Evolutionary conservation across 2,113 vertebrate genomes (phyloP).

Genomic region (Trematocara marginatum): DNA sequence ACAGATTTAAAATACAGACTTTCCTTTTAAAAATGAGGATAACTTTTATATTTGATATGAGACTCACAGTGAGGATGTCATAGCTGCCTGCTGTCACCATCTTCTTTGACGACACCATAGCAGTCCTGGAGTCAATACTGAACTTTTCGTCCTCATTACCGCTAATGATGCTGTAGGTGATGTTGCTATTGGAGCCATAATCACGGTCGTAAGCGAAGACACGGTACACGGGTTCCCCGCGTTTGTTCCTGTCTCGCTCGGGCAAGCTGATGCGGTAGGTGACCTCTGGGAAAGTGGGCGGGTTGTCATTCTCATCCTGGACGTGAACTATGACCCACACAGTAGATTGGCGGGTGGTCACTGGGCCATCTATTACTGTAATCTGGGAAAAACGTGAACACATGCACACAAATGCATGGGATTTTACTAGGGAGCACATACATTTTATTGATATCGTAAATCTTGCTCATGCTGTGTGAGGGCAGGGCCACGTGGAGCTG

Average conservation of each 20-base stretch:
- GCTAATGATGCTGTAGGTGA: slow-evolving; percentile 88
- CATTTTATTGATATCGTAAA: neutral
- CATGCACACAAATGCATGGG: neutral
- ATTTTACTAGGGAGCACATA: neutral
- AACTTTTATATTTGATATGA: neutral
- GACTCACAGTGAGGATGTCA: slow-evolving; percentile 87
- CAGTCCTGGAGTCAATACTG: slow-evolving; percentile 89
- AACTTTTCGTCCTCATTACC: slow-evolving; percentile 91
- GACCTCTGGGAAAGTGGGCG: slow-evolving; percentile 87
- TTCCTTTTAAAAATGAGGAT: neutral
- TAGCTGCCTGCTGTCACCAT: slow-evolving; percentile 90
- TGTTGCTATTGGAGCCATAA: slow-evolving; percentile 86
- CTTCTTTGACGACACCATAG: slow-evolving; percentile 92
- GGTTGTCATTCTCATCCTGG: slow-evolving; percentile 94
- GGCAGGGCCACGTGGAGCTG: slow-evolving; percentile 14
- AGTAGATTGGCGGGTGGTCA: slow-evolving; percentile 82
- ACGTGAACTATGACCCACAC: slow-evolving; percentile 93
- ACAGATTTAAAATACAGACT: neutral
- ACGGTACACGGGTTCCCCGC: slow-evolving; percentile 88
- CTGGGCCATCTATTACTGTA: slow-evolving; percentile 86
- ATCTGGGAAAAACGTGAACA: slow-evolving; percentile 71
- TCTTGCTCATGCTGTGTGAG: neutral
- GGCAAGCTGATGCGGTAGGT: slow-evolving; percentile 89
- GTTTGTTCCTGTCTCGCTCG: slow-evolving; percentile 88
- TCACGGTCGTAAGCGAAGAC: slow-evolving; percentile 91